A percentile compares a stretch with the other conserved stretches of the same genome.
These are phyloP conservation scores for Vidua macroura DNA, from an alignment of 2,113 vertebrate species.

Conservation along the genomic window DNA sequence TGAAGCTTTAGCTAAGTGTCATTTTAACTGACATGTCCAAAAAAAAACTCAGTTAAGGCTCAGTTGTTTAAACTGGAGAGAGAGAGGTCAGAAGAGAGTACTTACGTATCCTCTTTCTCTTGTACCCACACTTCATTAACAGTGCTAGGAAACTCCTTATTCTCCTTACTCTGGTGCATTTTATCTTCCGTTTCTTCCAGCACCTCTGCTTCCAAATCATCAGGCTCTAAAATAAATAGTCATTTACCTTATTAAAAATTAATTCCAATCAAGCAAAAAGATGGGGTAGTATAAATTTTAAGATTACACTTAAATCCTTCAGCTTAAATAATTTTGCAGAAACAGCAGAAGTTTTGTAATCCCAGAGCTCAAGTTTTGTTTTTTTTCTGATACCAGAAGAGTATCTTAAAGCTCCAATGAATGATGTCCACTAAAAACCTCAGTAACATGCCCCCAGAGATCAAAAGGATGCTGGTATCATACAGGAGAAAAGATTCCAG, in stretches of 20 bases:
- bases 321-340: not conserved
- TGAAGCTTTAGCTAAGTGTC: not conserved
- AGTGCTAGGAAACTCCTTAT: conserved; percentile 33
- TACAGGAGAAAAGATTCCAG: not conserved
- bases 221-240: conserved; percentile 70
- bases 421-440: not conserved
- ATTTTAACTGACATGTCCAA: not conserved
- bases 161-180: not conserved
- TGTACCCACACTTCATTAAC: conserved; percentile 81
- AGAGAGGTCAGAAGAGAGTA: not conserved
- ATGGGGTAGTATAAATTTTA: not conserved
- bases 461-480: not conserved
- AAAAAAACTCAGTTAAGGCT: not conserved
- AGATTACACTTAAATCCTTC: not conserved
- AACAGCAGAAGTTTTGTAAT: not conserved
- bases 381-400: not conserved
- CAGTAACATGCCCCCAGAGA: not conserved
- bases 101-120: conserved; percentile 70
- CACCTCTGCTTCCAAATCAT: conserved; percentile 84
- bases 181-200: conserved; percentile 73
- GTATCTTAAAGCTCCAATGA: not conserved
- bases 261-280: not conserved
- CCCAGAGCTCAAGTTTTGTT: not conserved
- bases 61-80: not conserved
- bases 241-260: not conserved